Percentiles rank a stretch among this genome's conserved stretches.
phyloP scores from a whole-genome alignment of 2,888 invertebrate genomes.

The Nasonia oneida region DNA sequence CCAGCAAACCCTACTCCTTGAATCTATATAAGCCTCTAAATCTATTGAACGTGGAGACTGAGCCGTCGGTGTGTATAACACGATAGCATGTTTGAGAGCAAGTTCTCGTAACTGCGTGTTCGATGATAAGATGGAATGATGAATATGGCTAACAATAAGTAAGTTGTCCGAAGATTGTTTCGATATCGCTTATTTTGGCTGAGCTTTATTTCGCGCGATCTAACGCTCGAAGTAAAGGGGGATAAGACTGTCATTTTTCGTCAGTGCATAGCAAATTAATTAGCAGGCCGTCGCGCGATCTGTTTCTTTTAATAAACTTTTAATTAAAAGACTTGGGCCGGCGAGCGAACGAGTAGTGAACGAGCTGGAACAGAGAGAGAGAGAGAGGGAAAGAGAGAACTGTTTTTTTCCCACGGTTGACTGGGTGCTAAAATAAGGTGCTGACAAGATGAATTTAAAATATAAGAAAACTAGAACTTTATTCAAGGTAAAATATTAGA shows the following conservation, averaged over 20 bases:
- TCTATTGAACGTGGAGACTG: background rate
- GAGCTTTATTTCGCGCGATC: no score
- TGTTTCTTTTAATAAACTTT: conserved; percentile 23
- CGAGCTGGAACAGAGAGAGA: no score
- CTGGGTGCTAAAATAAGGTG: no score
- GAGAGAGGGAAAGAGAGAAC: no score
- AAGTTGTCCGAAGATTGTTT: background rate
- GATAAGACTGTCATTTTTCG: no score
- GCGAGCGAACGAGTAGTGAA: background rate
- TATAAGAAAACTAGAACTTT: no score
- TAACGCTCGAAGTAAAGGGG: no score
- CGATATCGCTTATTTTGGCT: no score
- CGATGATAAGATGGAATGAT: conserved; percentile 15
- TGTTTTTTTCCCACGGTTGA: no score
- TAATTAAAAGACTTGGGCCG: background rate
- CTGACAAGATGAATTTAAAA: no score
- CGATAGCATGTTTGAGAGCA: background rate
- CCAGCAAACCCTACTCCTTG: background rate
- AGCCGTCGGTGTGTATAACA: background rate
- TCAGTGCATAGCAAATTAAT: no score
- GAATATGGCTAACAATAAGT: background rate
- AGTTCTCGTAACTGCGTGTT: background rate
- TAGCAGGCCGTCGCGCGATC: background rate
- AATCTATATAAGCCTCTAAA: conserved; percentile 31
- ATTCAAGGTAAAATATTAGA: no score